Conservation (phyloP, 1,140 invertebrate genomes). For the Theocolax elegans region DNA sequence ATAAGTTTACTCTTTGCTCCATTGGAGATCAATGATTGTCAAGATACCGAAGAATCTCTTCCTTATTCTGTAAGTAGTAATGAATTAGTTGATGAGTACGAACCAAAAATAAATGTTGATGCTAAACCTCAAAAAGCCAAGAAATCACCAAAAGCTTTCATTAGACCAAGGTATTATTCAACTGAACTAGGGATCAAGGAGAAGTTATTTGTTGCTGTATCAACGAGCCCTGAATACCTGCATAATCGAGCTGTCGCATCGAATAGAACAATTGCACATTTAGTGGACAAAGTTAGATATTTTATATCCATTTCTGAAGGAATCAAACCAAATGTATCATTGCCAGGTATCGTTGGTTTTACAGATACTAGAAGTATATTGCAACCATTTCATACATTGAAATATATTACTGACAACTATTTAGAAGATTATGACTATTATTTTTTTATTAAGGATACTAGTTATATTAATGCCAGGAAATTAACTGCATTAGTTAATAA, state of each 20-base stretch:
- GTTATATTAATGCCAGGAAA: slow-evolving; percentile 81
- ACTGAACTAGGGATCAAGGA: slow-evolving; percentile 92
- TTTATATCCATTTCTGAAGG: slow-evolving; percentile 78
- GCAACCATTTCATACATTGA: slow-evolving; percentile 85
- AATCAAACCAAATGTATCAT: slow-evolving; percentile 75
- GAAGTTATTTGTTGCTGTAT: slow-evolving; percentile 87
- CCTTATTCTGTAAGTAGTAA: slow-evolving; percentile 45
- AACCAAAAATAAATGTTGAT: slow-evolving; percentile 70
- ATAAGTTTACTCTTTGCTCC: slow-evolving; percentile 61
- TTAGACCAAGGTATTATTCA: slow-evolving; percentile 89
- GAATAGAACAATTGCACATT: slow-evolving; percentile 82
- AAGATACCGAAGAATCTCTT: slow-evolving; percentile 41
- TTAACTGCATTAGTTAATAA: slow-evolving; percentile 77
- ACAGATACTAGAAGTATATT: slow-evolving; percentile 80
- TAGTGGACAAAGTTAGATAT: slow-evolving; percentile 82
- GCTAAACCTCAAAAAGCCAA: slow-evolving; percentile 67
- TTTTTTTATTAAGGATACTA: slow-evolving; percentile 84
- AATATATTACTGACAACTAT: slow-evolving; percentile 91
- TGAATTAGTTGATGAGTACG: slow-evolving; percentile 66
- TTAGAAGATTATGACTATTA: slow-evolving; percentile 91
- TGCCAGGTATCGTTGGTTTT: slow-evolving; percentile 84
- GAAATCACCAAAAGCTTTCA: slow-evolving; percentile 68
- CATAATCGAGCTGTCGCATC: slow-evolving; percentile 78
- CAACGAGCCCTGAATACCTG: slow-evolving; percentile 79
- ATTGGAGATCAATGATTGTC: slow-evolving; percentile 49